A percentile compares a stretch with the other conserved stretches of the same genome.
Conservation (phyloP, 2,888 invertebrate genomes). For the Xestoiulus laeticollis region DNA sequence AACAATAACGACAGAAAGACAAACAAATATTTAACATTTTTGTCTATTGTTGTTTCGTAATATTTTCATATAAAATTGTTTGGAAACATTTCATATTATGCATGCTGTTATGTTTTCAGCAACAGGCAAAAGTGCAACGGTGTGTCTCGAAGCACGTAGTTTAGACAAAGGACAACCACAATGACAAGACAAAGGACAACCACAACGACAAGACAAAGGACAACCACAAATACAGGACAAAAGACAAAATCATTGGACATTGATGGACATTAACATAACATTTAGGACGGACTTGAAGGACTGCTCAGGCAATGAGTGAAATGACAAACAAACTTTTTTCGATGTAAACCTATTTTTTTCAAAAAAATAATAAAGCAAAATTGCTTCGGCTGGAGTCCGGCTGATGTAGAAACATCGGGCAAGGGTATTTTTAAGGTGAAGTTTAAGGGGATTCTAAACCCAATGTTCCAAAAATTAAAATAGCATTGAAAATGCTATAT, state of each 20-base stretch:
- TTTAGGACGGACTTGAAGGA: neutral
- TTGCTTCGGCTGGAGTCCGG: too few species aligned
- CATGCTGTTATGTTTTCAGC: neutral
- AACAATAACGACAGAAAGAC: neutral
- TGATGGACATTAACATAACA: neutral
- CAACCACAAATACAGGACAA: neutral
- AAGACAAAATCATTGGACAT: neutral
- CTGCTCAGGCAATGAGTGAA: neutral
- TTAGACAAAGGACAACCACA: neutral
- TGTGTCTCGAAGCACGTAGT: neutral
- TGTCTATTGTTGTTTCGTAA: neutral
- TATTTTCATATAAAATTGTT: neutral
- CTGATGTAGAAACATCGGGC: too few species aligned
- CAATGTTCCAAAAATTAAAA: too few species aligned
- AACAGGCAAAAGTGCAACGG: neutral
- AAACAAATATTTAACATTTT: neutral
- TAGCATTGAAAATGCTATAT: too few species aligned
- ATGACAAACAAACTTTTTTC: neutral
- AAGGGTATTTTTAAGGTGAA: too few species aligned
- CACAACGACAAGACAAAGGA: neutral
- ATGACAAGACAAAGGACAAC: neutral
- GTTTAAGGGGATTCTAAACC: too few species aligned
- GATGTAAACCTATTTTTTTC: constrained; percentile 8
- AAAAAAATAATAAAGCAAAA: neutral
- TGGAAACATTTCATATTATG: too few species aligned